Conservation (phyloP, 2,888 invertebrate genomes). For the Platynereis dumerilii region DNA sequence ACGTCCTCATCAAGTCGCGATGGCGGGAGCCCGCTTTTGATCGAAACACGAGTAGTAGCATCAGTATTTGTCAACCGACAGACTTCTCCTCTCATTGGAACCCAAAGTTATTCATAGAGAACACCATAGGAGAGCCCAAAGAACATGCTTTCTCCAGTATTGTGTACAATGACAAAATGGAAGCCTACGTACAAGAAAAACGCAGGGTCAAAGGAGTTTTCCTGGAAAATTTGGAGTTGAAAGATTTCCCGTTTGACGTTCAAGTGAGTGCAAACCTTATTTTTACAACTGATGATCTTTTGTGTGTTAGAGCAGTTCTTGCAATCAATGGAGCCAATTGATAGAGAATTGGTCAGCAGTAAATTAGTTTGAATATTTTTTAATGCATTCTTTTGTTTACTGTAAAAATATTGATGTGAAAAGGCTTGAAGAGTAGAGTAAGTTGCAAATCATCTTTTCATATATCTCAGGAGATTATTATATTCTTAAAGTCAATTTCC, state of each 20-base stretch:
- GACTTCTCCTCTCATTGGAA: conserved; percentile 52
- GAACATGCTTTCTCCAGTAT: conserved; percentile 50
- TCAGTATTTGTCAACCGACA: conserved; percentile 9
- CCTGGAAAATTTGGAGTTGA: conserved; percentile 57
- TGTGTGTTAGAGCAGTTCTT: too few species aligned
- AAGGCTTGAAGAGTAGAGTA: too few species aligned
- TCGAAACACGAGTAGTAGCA: too few species aligned
- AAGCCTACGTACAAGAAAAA: conserved; percentile 53
- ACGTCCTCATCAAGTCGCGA: conserved; percentile 59
- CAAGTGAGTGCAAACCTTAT: conserved; percentile 50
- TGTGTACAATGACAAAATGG: conserved; percentile 49
- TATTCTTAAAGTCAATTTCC: too few species aligned
- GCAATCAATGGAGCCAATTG: too few species aligned
- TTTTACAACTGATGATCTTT: too few species aligned
- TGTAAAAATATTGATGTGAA: too few species aligned
- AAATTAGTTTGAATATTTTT: too few species aligned
- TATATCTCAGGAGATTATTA: too few species aligned
- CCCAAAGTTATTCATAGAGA: conserved; percentile 56
- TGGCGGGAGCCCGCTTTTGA: conserved; percentile 60
- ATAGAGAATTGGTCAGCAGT: too few species aligned
- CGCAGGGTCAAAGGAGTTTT: conserved; percentile 56
- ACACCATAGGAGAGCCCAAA: conserved; percentile 55
- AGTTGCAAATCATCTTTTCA: too few species aligned
- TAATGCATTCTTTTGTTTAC: too few species aligned
- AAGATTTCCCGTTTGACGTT: conserved; percentile 59